Evolutionary conservation across 2,797 vertebrate genomes (phyloP), one percentile per base, ranked within the genome.

Genomic region (Argyrosomus regius): DNA sequence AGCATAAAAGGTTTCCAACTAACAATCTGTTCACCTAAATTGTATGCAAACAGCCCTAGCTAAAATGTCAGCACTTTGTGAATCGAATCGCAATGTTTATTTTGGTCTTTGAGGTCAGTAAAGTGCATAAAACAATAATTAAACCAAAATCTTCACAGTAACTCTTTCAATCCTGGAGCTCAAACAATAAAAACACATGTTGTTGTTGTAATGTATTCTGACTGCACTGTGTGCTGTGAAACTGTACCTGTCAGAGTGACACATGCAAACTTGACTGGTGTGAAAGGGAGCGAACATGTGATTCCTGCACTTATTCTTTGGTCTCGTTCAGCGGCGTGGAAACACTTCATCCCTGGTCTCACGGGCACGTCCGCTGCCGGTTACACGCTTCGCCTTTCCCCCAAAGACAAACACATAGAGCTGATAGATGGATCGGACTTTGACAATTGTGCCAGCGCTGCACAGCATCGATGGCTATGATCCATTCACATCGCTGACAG

Each of bases 401-500:
- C 67, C 60, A 53, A 49, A 79, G 78, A 48, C 58, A 61, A 60
- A 76, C 65, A 1, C 67, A 72, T 26, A 24, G 46, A 22, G 49
- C 59, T 73, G 80, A 85, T 50, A 53, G 77, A 89, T 83, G 69
- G 70, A 81, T 87, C 14, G 46, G 75, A 87, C 83, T 84, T 75
- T 84, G 81, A 81, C 83, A 79, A 84, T 65, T 78, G 82, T 87
- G 81, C 77, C 80, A 83, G 49, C 26, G 58, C 74, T 46, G 83
- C 86, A 76, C 74, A 26, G 72, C 81, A 64, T 83, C 58, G 56
- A 68, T 31, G 63, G 64, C 81, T 83, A 49, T 66, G 84, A 89
- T 86, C 82, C 80, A 75, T 84, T 84, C 73, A 74, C 45, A 4
- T 48, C 2, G 13, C 75, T 83, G 87, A 89, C 85, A 70, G 78